phyloP scores from a whole-genome alignment of 1,140 invertebrate species.

The Periplaneta americana region DNA sequence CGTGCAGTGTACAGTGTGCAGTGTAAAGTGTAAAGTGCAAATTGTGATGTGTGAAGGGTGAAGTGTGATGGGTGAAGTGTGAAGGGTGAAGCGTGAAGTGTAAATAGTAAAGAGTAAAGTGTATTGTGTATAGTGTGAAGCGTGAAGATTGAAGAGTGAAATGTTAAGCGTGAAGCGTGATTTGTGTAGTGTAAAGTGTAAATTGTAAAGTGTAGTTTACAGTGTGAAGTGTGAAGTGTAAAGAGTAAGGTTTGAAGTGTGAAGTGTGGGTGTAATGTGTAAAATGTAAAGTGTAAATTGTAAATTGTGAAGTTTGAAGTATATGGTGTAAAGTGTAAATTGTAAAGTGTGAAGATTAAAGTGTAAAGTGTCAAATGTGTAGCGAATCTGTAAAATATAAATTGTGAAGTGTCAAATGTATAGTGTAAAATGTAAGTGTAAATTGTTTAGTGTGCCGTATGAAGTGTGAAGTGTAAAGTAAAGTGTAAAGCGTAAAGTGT shows the following conservation, averaged over 20 bases:
- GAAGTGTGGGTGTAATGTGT: neutral
- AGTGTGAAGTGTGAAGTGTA: neutral
- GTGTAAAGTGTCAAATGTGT: neutral
- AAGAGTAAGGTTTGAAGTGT: neutral
- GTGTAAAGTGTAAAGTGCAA: neutral
- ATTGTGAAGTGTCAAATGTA: neutral
- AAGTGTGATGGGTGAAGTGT: constrained; percentile 1
- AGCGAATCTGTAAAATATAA: neutral
- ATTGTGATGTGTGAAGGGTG: neutral
- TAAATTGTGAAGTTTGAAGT: neutral
- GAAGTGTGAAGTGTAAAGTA: neutral
- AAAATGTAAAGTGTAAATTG: neutral
- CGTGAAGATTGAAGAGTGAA: neutral
- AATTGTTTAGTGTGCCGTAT: neutral
- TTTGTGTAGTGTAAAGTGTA: neutral
- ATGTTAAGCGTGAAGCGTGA: neutral
- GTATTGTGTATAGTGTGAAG: neutral
- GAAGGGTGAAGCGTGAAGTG: neutral
- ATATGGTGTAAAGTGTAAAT: neutral
- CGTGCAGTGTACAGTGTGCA: neutral
- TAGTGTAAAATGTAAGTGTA: neutral
- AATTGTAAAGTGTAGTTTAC: neutral
- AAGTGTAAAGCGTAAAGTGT: too few species aligned
- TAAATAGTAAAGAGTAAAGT: neutral
- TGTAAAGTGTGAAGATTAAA: neutral